Conservation (phyloP, 2,888 invertebrate species). For the Brachynemurus nebulosus region DNA sequence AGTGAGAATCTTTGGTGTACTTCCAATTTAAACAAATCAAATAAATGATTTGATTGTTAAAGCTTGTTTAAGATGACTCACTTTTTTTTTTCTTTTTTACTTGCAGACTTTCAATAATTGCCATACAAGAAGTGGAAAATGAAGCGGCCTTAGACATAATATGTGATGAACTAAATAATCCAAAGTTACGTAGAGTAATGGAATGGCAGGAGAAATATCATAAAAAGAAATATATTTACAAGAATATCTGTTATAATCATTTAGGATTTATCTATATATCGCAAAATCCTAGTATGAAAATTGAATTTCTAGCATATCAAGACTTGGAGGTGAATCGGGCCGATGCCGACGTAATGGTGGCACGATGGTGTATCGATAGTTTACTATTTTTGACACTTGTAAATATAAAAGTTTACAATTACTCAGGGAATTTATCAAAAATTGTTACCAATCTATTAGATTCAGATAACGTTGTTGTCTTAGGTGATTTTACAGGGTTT, state of each 20-base stretch:
- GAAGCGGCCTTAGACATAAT: slow-evolving; percentile 52
- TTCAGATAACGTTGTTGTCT: slow-evolving; percentile 19
- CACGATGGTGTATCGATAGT: background rate
- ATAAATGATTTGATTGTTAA: too few relatives aligned
- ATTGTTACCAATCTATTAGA: background rate
- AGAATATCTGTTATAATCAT: slow-evolving; percentile 26
- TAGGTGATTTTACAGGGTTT: slow-evolving; percentile 27
- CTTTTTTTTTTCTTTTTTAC: slow-evolving; percentile 14
- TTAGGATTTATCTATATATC: slow-evolving; percentile 34
- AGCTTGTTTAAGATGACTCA: background rate
- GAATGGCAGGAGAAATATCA: slow-evolving; percentile 52
- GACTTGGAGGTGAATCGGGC: background rate
- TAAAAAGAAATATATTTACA: slow-evolving; percentile 45
- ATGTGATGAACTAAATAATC: slow-evolving; percentile 53
- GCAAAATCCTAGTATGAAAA: slow-evolving; percentile 23
- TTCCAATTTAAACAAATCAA: too few relatives aligned
- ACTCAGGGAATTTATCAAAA: background rate
- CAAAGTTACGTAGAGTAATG: slow-evolving; percentile 42
- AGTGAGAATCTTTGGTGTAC: too few relatives aligned
- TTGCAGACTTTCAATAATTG: slow-evolving; percentile 54
- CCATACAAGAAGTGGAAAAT: slow-evolving; percentile 58
- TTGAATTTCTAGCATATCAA: slow-evolving; percentile 5
- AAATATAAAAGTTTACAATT: background rate
- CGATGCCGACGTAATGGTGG: background rate
- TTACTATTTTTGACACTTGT: background rate